Base-by-base conservation (phyloP, 2,113 vertebrate species). In the Notothenia rossii region DNA sequence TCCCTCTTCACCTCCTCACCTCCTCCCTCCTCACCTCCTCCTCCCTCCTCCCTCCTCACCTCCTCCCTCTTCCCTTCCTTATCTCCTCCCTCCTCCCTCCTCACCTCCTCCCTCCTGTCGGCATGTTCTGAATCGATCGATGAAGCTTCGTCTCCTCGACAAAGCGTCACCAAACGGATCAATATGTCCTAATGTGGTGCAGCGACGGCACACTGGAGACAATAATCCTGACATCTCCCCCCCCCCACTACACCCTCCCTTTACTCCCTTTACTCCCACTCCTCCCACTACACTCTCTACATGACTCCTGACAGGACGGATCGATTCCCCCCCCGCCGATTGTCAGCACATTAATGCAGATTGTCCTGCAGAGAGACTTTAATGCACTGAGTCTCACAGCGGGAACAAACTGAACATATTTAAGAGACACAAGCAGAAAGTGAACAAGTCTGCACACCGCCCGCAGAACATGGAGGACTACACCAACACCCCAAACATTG, bases 171-270 rank as follows among this genome's bases (percentile, higher is more conserved):
- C 92, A 92, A 86, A 88, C 84, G 77, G 86, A 95, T 95, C 94
- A 91, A 95, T 94, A 94, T 63, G 70, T 82, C 73, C 93, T 94
- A 94, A 95, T 94, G 92, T 90, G 91, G 82, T 75, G 59, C 88
- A 86, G 92, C 81, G 87, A 75, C 88, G 86, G 84, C 88, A 59
- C 85, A 80, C 90, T 87, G 92, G 92, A 93, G 93, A 94, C 92
- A 90, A 89, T 90, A 82, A 92, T 94, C 91, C 86, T 92, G 86
- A 91, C 86, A 88, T 85, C 68, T 61, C 54, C 66, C 78, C 69
- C 54, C 66, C 71, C 33, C 63, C 50, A n/a, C 63, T 72, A 82
- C 68, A 72, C 36, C 33, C 70, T 13, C 51, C 10, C 59, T 0
- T 29, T 29, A 29, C 29, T 29, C 29, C 29, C 29, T 29, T 29